Evolutionary conservation across 1,140 invertebrate species (phyloP).

Genomic region (Metaphire vulgaris): DNA sequence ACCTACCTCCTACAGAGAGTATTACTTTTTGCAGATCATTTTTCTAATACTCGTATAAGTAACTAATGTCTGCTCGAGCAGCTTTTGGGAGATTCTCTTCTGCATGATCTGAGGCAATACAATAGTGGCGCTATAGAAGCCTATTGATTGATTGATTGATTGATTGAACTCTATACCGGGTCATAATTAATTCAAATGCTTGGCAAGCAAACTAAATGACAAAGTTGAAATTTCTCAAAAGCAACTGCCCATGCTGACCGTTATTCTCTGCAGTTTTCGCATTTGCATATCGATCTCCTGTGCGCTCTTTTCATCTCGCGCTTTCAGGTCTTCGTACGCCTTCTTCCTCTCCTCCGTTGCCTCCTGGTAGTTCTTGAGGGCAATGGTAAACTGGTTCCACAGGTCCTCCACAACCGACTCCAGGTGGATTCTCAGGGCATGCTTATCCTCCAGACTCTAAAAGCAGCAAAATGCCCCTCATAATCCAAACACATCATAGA

Average conservation of each 20-base stretch:
- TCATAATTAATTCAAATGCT: too few relatives aligned
- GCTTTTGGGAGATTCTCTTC: too few relatives aligned
- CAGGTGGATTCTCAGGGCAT: slow-evolving; percentile 45
- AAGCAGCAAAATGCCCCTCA: neutral
- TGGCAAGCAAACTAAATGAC: too few relatives aligned
- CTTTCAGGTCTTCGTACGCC: slow-evolving; percentile 49
- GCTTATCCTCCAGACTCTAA: slow-evolving; percentile 54
- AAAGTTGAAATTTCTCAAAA: too few relatives aligned
- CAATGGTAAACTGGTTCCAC: slow-evolving; percentile 47
- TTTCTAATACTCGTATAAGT: too few relatives aligned
- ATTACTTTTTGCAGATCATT: too few relatives aligned
- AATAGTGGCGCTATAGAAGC: too few relatives aligned
- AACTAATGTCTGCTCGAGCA: too few relatives aligned
- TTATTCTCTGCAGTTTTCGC: slow-evolving; percentile 49
- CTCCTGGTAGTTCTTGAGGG: slow-evolving; percentile 48
- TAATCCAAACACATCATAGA: neutral
- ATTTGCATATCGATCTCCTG: slow-evolving; percentile 51
- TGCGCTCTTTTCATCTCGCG: slow-evolving; percentile 51
- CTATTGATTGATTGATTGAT: too few relatives aligned
- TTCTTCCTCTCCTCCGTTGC: slow-evolving; percentile 50
- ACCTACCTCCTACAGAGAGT: too few relatives aligned
- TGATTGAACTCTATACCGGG: too few relatives aligned
- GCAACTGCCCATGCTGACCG: slow-evolving; percentile 45
- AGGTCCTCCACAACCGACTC: slow-evolving; percentile 47
- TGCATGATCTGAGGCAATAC: too few relatives aligned